Conservation (phyloP, 2,797 vertebrate genomes). For the Hypotaenidia philippensis region DNA sequence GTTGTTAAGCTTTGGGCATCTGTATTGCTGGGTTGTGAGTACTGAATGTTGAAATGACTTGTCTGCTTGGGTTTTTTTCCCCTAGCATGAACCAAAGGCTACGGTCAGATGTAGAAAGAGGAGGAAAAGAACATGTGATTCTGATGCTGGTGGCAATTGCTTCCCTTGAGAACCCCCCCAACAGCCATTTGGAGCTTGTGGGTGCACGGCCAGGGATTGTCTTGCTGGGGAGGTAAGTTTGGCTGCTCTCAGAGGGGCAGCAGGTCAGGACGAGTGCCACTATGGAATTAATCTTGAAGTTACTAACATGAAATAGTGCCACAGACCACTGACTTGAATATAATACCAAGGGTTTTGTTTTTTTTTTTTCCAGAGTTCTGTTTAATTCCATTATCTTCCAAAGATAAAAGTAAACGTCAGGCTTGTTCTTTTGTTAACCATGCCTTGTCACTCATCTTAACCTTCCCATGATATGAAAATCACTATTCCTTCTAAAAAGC, state of each 20-base stretch:
- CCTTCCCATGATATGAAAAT: neutral
- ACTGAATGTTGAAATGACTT: neutral
- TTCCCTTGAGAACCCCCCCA: neutral
- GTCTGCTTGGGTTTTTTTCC: neutral
- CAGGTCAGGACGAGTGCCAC: neutral
- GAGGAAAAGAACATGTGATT: neutral
- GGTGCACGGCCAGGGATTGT: neutral
- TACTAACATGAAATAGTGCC: neutral
- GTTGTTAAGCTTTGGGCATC: neutral
- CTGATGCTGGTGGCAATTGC: neutral
- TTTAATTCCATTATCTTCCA: neutral
- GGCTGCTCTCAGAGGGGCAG: neutral
- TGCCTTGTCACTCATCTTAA: neutral
- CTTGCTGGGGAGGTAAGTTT: neutral
- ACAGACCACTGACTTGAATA: fast-evolving
- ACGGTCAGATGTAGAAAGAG: neutral
- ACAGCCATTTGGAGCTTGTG: neutral
- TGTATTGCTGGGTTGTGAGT: neutral
- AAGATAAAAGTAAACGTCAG: neutral
- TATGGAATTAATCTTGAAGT: neutral
- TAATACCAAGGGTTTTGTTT: too few species aligned
- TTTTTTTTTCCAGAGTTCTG: neutral
- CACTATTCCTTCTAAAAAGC: neutral
- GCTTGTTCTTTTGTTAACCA: neutral
- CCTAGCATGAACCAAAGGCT: neutral